These are phyloP conservation scores for Plectropomus leopardus DNA, from an alignment of 2,113 vertebrate genomes.

Conservation along the genomic window DNA sequence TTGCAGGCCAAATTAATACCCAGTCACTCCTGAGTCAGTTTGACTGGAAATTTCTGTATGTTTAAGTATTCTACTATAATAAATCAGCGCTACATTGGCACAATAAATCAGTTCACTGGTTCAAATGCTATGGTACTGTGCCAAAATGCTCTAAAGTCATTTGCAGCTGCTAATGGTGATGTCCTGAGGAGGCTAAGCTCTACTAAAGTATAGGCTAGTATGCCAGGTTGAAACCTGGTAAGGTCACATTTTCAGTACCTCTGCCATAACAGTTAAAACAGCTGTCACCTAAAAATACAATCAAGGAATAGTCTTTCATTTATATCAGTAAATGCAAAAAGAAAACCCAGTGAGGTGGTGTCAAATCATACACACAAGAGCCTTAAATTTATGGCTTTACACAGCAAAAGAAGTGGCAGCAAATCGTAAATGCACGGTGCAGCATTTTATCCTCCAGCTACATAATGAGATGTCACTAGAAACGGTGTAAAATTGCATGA, in stretches of 20 bases:
- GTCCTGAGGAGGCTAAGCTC: constrained; percentile 8
- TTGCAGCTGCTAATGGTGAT: not conserved
- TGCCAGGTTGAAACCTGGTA: constrained; percentile 58
- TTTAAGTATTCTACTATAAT: not conserved
- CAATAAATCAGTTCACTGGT: constrained; percentile 1
- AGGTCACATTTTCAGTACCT: constrained; percentile 45
- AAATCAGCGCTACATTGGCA: no score
- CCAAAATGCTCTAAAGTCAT: not conserved
- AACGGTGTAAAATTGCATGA: constrained; percentile 44
- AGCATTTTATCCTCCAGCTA: constrained; percentile 7
- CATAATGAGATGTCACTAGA: constrained; percentile 33
- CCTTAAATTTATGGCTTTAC: not conserved
- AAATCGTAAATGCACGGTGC: not conserved
- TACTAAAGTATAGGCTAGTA: not conserved
- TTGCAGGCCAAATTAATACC: not conserved
- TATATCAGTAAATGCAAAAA: not conserved
- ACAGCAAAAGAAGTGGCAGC: not conserved
- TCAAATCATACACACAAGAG: not conserved
- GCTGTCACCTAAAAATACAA: constrained; percentile 11
- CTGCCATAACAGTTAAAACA: constrained; percentile 38
- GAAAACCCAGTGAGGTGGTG: not conserved
- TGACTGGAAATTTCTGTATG: not conserved
- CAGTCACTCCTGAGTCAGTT: not conserved
- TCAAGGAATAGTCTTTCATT: not conserved
- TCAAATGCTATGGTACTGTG: not conserved